Evolutionary conservation across 2,113 vertebrate genomes (phyloP).

Genomic region (Trachemys scripta): DNA sequence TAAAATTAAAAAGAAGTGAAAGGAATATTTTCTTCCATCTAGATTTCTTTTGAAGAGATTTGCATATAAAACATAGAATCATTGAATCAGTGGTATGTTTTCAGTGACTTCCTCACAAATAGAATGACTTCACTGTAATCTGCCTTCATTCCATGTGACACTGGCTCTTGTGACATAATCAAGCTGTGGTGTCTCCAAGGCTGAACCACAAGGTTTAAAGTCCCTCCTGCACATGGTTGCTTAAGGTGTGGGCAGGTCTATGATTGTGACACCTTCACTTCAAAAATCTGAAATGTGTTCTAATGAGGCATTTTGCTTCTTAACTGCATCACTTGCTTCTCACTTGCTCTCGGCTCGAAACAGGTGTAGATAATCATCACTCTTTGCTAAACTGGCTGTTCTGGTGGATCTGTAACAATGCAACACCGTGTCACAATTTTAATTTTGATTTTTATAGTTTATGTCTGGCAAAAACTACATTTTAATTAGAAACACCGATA

Average conservation of each 20-base stretch:
- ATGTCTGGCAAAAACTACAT: background rate
- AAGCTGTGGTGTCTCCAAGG: background rate
- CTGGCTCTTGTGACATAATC: background rate
- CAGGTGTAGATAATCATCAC: slow-evolving; percentile 41
- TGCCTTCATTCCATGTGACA: background rate
- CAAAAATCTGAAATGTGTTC: background rate
- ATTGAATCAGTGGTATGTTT: background rate
- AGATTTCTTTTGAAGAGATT: background rate
- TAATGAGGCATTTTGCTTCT: slow-evolving; percentile 29
- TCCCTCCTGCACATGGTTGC: background rate
- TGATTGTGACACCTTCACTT: background rate
- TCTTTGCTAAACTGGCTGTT: background rate
- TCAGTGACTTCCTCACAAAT: background rate
- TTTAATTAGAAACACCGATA: fast-evolving
- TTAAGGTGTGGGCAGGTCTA: background rate
- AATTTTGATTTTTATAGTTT: background rate
- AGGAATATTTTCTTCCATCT: background rate
- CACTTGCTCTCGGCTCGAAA: background rate
- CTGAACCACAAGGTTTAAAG: background rate
- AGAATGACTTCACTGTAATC: background rate
- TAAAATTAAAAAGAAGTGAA: background rate
- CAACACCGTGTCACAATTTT: background rate
- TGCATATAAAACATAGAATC: background rate
- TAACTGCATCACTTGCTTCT: background rate
- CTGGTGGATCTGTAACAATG: background rate